phyloP scores from a whole-genome alignment of 30 jellyfish, hydroid and myxozoan genomes.

The Phacellophora camtschatica region DNA sequence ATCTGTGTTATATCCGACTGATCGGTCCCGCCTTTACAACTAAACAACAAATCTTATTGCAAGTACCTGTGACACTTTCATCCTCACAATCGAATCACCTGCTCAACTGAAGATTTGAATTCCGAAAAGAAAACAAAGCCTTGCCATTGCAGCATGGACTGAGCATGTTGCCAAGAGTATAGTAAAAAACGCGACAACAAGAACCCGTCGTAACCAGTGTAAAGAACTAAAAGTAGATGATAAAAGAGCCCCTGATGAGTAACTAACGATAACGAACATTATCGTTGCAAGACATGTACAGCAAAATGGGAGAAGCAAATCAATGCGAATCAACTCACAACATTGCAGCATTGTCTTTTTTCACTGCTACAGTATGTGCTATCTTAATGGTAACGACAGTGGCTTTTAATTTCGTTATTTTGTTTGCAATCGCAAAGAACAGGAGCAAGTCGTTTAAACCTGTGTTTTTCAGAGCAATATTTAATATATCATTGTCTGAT shows the following conservation, averaged over 20 bases:
- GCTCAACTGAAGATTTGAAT: conserved; percentile 39
- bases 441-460: conserved; percentile 60
- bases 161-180: conserved; percentile 10
- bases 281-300: background rate
- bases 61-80: conserved; percentile 57
- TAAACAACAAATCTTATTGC: no score
- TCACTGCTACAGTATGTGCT: conserved; percentile 39
- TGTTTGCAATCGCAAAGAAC: conserved; percentile 40
- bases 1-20: no score
- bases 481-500: conserved; percentile 83
- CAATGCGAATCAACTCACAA: conserved; percentile 62
- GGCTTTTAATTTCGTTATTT: conserved; percentile 26
- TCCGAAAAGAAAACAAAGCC: conserved; percentile 43
- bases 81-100: conserved; percentile 50
- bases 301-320: conserved; percentile 31
- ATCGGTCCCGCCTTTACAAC: no score
- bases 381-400: conserved; percentile 43
- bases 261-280: background rate
- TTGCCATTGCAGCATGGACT: background rate
- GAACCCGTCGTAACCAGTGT: background rate
- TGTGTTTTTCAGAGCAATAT: conserved; percentile 58
- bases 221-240: background rate
- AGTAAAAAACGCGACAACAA: background rate
- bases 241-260: background rate
- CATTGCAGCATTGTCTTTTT: conserved; percentile 45